Evolutionary conservation across 1,140 invertebrate genomes (phyloP), one percentile per base, ranked within the genome.

Genomic region (Aphis craccivora): DNA sequence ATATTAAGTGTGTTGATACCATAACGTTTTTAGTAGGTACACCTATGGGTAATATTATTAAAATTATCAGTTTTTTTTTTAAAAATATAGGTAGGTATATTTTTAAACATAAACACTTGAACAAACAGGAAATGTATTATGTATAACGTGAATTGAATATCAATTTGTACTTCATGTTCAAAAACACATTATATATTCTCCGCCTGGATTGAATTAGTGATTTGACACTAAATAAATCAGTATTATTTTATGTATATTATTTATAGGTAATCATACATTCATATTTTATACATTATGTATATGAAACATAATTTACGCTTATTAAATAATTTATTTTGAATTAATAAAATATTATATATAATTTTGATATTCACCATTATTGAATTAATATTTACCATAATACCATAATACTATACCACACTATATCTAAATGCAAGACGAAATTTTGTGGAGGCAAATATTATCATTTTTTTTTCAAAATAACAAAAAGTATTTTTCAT

Each of bases 81-180:
- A 76, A 76, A 4, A 5, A 20, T 60, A n/a, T n/a, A n/a, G n/a
- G n/a, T n/a, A 76, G 60, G 60, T 76, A 76, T n/a, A 76, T 76
- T 86, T 45, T 30, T 30, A 45, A 25, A 86, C 84, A 86, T 45
- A 25, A 76, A 86, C 84, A 40, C 84, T 86, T 86, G 25, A 43
- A n/a, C 45, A 86, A 86, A 86, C 84, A 86, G 84, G 84, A 86
- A 86, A 45, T 45, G 37, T 86, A 86, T 86, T 86, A 86, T 48
- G 84, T 30, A n/a, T 48, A 45, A 11, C 37, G 43, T 45, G 84
- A 45, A 45, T 45, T 45, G 84, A 86, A 86, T 86, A 86, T 45
- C 40, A 86, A 45, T 45, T 86, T 86, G 43, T 86, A 45, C 43
- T 86, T 45, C 11, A 45, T 25, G 43, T 14, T 45, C 8, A 86